A percentile compares a stretch with the other conserved stretches of the same genome.
Conservation (phyloP, 2,888 invertebrate species). For the Agrochola lychnidis region DNA sequence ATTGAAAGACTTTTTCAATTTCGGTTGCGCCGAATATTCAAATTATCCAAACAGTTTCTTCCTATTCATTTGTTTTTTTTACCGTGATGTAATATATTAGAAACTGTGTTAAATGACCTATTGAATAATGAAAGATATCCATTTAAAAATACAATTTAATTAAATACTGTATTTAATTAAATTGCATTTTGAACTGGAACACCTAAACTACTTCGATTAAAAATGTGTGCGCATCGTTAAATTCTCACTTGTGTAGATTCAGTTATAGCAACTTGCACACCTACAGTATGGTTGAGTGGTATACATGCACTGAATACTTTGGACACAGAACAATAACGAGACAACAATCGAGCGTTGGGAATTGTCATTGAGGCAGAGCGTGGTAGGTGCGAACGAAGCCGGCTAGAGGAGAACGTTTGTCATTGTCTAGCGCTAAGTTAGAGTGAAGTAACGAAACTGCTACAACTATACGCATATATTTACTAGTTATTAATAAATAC, state of each 20-base stretch:
- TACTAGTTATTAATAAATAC: background rate
- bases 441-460: constrained; percentile 33
- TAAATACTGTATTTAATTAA: background rate
- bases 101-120: constrained; percentile 9
- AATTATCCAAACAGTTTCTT: constrained; percentile 10
- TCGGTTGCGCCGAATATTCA: constrained; percentile 11
- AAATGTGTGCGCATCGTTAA: constrained; percentile 48
- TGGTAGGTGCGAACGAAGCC: constrained; percentile 42
- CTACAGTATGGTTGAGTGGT: constrained; percentile 76
- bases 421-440: constrained; percentile 46
- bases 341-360: constrained; percentile 71
- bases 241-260: constrained; percentile 44
- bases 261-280: constrained; percentile 39
- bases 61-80: constrained; percentile 1
- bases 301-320: constrained; percentile 80
- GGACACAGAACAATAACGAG: constrained; percentile 75
- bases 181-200: background rate
- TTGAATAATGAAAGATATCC: constrained; percentile 10
- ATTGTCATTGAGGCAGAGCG: constrained; percentile 69
- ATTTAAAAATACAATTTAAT: background rate
- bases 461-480: constrained; percentile 23
- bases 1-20: constrained; percentile 21
- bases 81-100: constrained; percentile 23
- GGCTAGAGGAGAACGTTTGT: constrained; percentile 44
- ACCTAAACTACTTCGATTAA: constrained; percentile 29